Conservation (phyloP, 2,888 invertebrate genomes). For the Rugalucina vietnamica region DNA sequence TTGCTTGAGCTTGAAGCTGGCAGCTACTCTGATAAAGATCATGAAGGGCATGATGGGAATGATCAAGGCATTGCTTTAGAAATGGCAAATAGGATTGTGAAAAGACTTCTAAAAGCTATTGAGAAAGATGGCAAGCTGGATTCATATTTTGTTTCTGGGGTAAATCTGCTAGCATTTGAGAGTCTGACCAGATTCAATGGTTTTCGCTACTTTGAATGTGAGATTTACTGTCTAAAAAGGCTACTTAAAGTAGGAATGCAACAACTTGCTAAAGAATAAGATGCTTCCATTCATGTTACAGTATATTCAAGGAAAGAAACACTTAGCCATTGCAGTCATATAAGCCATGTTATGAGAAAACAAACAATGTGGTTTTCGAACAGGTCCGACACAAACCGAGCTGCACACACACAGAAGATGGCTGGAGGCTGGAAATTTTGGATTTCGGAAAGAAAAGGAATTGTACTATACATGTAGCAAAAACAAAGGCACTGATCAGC, state of each 20-base stretch:
- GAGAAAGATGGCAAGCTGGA: not conserved
- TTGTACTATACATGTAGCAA: no score
- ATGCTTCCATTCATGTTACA: no score
- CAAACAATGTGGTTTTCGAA: no score
- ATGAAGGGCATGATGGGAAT: not conserved
- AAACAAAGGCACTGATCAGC: no score
- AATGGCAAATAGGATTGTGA: not conserved
- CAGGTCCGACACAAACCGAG: no score
- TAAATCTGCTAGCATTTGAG: not conserved
- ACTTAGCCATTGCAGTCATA: no score
- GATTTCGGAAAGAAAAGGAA: no score
- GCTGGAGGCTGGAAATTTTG: no score
- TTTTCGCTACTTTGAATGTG: not conserved
- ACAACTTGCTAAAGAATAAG: not conserved
- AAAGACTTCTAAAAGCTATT: not conserved
- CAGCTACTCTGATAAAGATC: not conserved
- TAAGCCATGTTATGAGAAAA: no score
- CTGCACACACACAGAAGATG: no score
- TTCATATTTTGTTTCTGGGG: slow-evolving; percentile 5
- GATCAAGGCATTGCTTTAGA: not conserved
- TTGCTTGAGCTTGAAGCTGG: not conserved
- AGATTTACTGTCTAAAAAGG: not conserved
- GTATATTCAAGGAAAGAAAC: no score
- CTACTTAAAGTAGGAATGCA: not conserved
- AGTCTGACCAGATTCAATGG: not conserved